Conservation (phyloP, 2,888 invertebrate genomes). For the Megastigmus dorsalis region DNA sequence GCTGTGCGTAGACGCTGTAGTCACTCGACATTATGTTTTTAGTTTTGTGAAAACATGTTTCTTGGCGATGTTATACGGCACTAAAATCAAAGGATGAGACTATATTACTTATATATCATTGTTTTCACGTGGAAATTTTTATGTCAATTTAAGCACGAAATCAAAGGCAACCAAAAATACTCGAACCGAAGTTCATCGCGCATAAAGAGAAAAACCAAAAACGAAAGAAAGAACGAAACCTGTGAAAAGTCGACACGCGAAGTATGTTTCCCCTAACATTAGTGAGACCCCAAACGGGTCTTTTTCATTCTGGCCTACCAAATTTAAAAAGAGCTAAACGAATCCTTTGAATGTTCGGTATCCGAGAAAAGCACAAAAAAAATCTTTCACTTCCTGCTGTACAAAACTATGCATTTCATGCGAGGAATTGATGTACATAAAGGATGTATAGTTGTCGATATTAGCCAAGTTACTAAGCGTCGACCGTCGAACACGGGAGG, state of each 20-base stretch:
- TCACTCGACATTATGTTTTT: no score
- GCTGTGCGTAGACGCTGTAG: no score
- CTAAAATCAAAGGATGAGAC: no score
- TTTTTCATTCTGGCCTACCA: conserved; percentile 48
- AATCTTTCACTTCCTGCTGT: conserved; percentile 24
- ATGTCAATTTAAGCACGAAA: conserved; percentile 31
- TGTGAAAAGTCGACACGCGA: conserved; percentile 12
- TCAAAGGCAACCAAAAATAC: conserved; percentile 21
- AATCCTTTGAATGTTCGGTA: conserved; percentile 1
- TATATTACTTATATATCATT: no score
- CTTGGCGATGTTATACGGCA: no score
- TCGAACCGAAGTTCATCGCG: conserved; percentile 40
- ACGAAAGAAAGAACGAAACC: conserved; percentile 30
- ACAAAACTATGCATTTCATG: conserved; percentile 29
- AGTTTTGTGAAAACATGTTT: no score
- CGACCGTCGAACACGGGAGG: neutral
- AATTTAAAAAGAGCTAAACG: neutral
- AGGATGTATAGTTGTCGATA: conserved; percentile 11
- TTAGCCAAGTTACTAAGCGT: conserved; percentile 18
- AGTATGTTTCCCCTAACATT: conserved; percentile 45
- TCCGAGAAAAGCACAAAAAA: neutral
- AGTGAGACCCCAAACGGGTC: conserved; percentile 49
- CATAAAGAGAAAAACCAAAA: neutral
- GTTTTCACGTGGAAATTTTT: no score
- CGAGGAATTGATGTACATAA: conserved; percentile 45